Base-by-base conservation (phyloP, 2,888 invertebrate species). In the Volucella inanis region DNA sequence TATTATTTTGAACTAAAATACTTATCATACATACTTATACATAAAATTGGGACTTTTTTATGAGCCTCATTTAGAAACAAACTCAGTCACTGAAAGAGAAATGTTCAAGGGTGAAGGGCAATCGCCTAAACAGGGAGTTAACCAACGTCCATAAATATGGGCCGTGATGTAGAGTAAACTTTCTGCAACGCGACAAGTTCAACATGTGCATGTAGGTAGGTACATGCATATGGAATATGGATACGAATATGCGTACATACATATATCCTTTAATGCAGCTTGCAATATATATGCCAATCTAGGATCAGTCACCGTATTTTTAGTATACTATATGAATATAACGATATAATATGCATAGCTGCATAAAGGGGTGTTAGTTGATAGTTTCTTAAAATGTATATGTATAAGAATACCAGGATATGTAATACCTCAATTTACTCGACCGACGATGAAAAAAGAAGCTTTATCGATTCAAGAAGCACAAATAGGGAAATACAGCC, bases 281-380 rank as follows among this genome's bases (percentile, higher is more conserved):
- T 72, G 81, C 85, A 85, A 85, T 85, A 85, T 85, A 62, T 85
- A n/a, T n/a, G n/a, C n/a, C n/a, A n/a, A n/a, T n/a, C n/a, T n/a
- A n/a, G n/a, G n/a, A n/a, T n/a, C n/a, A n/a, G n/a, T n/a, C n/a
- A n/a, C n/a, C n/a, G n/a, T n/a, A n/a, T n/a, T n/a, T n/a, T n/a
- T n/a, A n/a, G n/a, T n/a, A n/a, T n/a, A n/a, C n/a, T n/a, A n/a
- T n/a, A n/a, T n/a, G n/a, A n/a, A n/a, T n/a, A n/a, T n/a, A n/a
- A 18, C 18, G 18, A 18, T 18, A 18, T 18, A 15, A 18, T 59
- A 12, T 74, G 62, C 15, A 65, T 61, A 39, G 45, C 47, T 62
- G 68, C 11, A 22, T 49, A 45, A 62, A 61, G 45, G 41, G 12
- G 39, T 15, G 65, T 72, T 71, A 81, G 80, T 84, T 71, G 80